phyloP scores from a whole-genome alignment of 2,113 vertebrate genomes.

The Callospermophilus lateralis region DNA sequence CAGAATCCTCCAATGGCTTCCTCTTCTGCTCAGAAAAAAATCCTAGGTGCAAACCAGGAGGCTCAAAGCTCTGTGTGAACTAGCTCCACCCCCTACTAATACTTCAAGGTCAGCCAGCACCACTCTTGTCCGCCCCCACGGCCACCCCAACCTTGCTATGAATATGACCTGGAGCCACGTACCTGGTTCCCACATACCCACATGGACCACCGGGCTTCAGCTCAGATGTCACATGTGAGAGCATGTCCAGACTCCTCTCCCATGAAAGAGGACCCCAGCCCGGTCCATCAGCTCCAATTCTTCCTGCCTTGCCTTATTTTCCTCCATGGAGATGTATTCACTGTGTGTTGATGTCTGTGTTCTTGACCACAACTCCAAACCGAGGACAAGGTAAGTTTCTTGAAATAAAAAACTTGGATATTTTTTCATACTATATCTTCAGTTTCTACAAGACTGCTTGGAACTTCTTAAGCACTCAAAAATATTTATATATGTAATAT shows the following conservation, averaged over 20 bases:
- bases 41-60: neutral
- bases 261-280: neutral
- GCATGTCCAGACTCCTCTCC: neutral
- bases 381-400: neutral
- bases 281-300: neutral
- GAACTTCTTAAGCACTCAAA: neutral
- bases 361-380: neutral
- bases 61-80: neutral
- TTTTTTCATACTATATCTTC: neutral
- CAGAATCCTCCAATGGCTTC: neutral
- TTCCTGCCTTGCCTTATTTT: neutral
- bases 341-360: neutral
- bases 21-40: neutral
- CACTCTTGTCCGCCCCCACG: neutral
- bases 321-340: neutral
- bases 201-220: neutral
- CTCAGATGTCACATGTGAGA: neutral
- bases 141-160: neutral
- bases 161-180: neutral
- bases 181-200: neutral
- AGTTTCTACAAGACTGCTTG: constrained; percentile 1
- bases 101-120: neutral
- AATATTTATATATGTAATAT: neutral
- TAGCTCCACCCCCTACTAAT: neutral
- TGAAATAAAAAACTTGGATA: neutral